phyloP scores from a whole-genome alignment of 53 echinoderm and acorn worm genomes.

The Hippasteria phrygiana region DNA sequence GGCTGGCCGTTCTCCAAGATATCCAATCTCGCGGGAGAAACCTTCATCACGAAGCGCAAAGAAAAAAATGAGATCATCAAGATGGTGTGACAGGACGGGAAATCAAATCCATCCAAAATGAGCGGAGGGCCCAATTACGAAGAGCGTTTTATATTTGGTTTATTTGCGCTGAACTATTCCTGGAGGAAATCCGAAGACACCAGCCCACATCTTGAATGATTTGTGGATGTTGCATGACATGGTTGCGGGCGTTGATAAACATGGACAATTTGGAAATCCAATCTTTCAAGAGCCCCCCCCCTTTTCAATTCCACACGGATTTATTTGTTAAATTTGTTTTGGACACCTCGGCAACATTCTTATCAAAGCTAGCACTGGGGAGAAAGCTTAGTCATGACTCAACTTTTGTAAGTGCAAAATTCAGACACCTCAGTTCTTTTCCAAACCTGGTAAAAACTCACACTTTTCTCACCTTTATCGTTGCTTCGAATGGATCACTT shows the following conservation, averaged over 20 bases:
- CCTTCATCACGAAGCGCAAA: slow-evolving; percentile 58
- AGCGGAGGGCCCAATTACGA: background rate
- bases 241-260: no score
- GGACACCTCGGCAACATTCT: no score
- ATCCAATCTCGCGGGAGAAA: slow-evolving; percentile 73
- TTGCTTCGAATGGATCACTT: slow-evolving; percentile 82
- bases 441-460: background rate
- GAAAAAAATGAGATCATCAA: background rate
- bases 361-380: no score
- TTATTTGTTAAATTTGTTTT: no score
- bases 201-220: background rate
- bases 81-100: background rate
- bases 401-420: no score
- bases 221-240: no score
- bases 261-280: no score
- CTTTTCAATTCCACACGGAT: no score
- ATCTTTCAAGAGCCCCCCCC: no score
- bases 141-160: background rate
- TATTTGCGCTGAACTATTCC: background rate
- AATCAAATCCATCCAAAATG: background rate
- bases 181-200: background rate
- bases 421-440: no score
- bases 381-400: no score
- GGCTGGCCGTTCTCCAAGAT: slow-evolving; percentile 85
- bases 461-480: slow-evolving; percentile 75